Evolutionary conservation across 2,113 vertebrate species (phyloP), one percentile per base, ranked within the genome.

Genomic region (Nothoprocta perdicaria): DNA sequence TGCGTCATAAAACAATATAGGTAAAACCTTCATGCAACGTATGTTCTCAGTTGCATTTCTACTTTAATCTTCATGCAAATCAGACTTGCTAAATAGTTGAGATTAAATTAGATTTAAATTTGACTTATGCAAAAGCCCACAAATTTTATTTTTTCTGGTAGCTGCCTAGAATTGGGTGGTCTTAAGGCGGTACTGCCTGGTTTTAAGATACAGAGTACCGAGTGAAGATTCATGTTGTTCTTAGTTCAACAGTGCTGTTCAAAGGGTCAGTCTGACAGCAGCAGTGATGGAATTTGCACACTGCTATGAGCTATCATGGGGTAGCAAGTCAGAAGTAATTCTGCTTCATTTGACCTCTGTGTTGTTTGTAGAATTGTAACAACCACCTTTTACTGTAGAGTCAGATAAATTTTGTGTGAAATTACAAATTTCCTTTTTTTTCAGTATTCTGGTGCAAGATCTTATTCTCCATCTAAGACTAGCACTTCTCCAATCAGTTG

Each of bases 261-360:
- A 45, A 40, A 66, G 55, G 53, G 14, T 4, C 17, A 86, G 69
- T 8, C 58, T 92, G 31, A 11, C 10, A 21, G 12, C 35, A 61
- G 14, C 10, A 50, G 31, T 61, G 12, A 12, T 80, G 33, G 63
- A 88, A 11, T 31, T 87, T 91, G 23, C 8, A 1, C 2, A 1
- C 57, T 84, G 53, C 48, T 61, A 2, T 62, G 45, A 55, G 33
- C 31, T 69, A 4, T 65, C n/a, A n/a, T 45, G 26, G 81, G 21
- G n/a, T 45, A 19, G 65, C 46, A 82, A 76, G 48, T 81, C 52
- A 79, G 52, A 92, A 86, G 19, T 57, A 73, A 48, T 78, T 78
- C 12, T 3, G 3, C 65, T 52, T 66, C 33, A 31, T 93, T 78
- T 29, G 5, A 43, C 52, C 78, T 81, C 1, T n/a, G n/a, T 79